phyloP scores from a whole-genome alignment of 2,888 invertebrate species.

The Volucella bombylans region DNA sequence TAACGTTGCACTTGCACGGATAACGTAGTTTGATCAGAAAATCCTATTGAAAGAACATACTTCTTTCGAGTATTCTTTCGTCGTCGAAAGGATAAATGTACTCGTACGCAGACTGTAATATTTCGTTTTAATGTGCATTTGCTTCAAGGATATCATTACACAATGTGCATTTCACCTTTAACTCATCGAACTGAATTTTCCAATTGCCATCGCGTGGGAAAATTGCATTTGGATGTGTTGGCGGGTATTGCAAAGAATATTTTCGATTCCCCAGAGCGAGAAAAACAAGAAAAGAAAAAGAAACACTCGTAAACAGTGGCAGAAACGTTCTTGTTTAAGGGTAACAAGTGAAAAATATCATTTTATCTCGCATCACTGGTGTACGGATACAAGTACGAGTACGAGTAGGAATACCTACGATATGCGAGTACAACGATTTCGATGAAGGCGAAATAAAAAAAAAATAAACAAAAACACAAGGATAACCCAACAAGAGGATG shows the following conservation, averaged over 20 bases:
- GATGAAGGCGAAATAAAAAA: constrained; percentile 17
- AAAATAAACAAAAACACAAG: neutral
- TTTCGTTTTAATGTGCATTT: neutral
- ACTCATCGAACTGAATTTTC: constrained; percentile 19
- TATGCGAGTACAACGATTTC: neutral
- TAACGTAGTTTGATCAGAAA: no score
- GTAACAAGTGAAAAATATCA: constrained; percentile 60
- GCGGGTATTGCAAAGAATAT: neutral
- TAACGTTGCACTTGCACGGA: constrained; percentile 7
- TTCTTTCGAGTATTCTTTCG: no score
- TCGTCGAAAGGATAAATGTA: no score
- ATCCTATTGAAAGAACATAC: no score
- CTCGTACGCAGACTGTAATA: neutral
- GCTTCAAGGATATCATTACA: neutral
- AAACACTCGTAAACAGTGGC: constrained; percentile 3
- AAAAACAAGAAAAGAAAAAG: constrained; percentile 6
- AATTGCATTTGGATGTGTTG: no score
- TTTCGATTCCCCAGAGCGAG: neutral
- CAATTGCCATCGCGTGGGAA: constrained; percentile 12
- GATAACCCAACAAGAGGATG: neutral
- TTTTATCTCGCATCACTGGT: constrained; percentile 48
- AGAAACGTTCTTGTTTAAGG: constrained; percentile 45
- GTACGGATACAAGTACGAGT: neutral
- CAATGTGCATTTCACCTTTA: neutral
- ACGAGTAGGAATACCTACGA: neutral